A percentile compares a stretch with the other conserved stretches of the same genome.
phyloP scores from a whole-genome alignment of 2,888 invertebrate species.

The Eupithecia vulgata region DNA sequence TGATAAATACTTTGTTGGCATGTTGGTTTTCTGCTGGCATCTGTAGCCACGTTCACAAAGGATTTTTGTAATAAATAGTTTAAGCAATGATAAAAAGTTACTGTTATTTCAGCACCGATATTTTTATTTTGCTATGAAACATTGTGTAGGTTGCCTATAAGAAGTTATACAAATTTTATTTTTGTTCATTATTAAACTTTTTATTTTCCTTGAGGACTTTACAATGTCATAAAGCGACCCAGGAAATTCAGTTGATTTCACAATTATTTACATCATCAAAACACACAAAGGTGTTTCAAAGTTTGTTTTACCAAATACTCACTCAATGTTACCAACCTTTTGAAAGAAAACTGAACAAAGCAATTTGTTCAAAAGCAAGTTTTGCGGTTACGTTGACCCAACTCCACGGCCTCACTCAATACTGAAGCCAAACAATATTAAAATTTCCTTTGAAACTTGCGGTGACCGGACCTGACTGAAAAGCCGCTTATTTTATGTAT shows the following conservation, averaged over 20 bases:
- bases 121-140: neutral
- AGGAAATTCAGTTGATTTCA: neutral
- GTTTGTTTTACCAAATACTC: neutral
- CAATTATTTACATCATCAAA: neutral
- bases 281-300: neutral
- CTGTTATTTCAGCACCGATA: neutral
- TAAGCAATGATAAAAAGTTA: neutral
- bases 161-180: too few species aligned
- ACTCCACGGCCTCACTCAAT: constrained; percentile 15
- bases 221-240: neutral
- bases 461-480: constrained; percentile 4
- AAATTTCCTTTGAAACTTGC: constrained; percentile 27
- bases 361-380: constrained; percentile 10
- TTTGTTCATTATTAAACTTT: neutral
- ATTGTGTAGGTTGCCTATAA: too few species aligned
- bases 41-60: constrained; percentile 9
- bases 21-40: neutral
- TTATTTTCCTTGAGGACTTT: neutral
- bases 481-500: constrained; percentile 27
- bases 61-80: constrained; percentile 8
- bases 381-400: constrained; percentile 18
- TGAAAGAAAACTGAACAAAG: constrained; percentile 9
- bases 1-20: constrained; percentile 49
- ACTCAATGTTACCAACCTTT: neutral
- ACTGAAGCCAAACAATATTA: constrained; percentile 34